These are phyloP conservation scores for Aviceda subcristata DNA, from an alignment of 2,113 vertebrate species.

Conservation along the genomic window DNA sequence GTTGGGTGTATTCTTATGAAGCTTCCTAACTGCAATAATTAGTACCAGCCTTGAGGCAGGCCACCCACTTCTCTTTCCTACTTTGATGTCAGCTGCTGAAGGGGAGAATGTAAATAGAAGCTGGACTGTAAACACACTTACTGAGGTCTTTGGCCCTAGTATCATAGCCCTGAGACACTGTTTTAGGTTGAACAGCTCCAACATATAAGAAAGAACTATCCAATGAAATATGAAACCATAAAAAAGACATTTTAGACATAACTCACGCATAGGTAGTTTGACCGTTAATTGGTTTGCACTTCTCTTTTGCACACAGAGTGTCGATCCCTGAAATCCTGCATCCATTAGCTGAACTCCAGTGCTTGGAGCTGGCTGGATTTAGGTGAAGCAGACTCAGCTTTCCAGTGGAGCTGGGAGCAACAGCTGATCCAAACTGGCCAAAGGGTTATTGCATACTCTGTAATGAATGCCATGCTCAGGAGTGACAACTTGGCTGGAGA, in stretches of 20 bases:
- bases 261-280: background rate
- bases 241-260: background rate
- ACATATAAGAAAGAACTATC: background rate
- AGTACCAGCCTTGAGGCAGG: background rate
- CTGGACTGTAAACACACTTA: background rate
- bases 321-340: background rate
- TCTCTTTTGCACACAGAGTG: background rate
- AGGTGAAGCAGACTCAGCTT: background rate
- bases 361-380: background rate
- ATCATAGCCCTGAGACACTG: background rate
- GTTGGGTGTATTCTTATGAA: background rate
- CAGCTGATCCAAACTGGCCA: background rate
- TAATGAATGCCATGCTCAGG: background rate
- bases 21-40: background rate
- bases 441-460: background rate
- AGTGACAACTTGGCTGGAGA: background rate
- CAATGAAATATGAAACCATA: background rate
- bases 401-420: background rate
- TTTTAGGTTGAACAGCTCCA: background rate
- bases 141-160: background rate
- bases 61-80: background rate
- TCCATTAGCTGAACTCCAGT: background rate
- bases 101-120: background rate
- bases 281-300: background rate
- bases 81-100: constrained; percentile 28